Evolutionary conservation across 1,140 invertebrate genomes (phyloP), one percentile per base, ranked within the genome.

Genomic region (Lepidurus couesii): DNA sequence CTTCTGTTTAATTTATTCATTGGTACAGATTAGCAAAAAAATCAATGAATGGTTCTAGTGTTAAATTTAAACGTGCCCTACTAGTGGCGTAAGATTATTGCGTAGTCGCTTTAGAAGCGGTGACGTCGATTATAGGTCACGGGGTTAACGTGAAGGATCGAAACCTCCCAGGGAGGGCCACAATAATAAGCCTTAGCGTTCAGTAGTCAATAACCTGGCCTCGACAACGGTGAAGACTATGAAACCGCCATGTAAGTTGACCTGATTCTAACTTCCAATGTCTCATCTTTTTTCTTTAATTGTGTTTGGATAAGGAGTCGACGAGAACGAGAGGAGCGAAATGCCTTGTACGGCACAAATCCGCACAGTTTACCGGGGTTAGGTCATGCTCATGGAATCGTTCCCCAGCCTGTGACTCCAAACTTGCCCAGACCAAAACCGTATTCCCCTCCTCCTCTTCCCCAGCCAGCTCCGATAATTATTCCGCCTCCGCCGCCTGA

Each of bases 281-380:
- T 65, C 7, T 13, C 53, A 21, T 65, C 4, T 65, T 47, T 47
- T 47, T 65, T 1, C 0, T 65, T 21, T 65, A n/a, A 16, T 65
- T 65, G 0, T 21, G 0, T 16, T 7, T 16, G 8, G 13, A 1
- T 34, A 65, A 65, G 53, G 53, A 65, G 53, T 65, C 53, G 53
- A 16, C 16, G 13, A 16, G 53, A 65, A 65, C 53, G 53, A 65
- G 53, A 65, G 16, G 53, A 65, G 53, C 53, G 53, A 65, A 65
- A 65, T 21, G 53, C 53, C 16, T 65, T 65, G 53, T 65, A 65
- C 13, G 53, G 53, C 53, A 65, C 53, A 21, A 65, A 65, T 65
- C 53, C 53, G 53, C 53, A 65, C 53, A 65, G 53, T 65, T 65
- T 65, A 65, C 53, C 53, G 16, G 53, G 53, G 16, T 16, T 65